These are phyloP conservation scores for Netelia melanura DNA, from an alignment of 2,888 invertebrate genomes.

Conservation along the genomic window DNA sequence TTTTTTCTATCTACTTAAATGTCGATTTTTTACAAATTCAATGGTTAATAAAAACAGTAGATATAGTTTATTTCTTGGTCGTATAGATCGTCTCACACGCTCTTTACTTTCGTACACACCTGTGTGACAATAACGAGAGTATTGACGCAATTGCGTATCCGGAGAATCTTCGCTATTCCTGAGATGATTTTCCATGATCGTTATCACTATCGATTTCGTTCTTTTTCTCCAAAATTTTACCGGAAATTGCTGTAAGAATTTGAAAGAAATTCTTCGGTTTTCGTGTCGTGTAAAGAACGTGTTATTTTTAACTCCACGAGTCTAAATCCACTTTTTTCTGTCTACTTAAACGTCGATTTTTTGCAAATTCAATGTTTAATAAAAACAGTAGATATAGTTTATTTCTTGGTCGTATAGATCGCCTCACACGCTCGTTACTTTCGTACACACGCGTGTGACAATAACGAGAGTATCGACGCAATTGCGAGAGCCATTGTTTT, in stretches of 20 bases:
- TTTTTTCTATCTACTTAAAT: no score
- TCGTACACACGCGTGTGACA: slow-evolving; percentile 58
- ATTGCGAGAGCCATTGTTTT: slow-evolving; percentile 72
- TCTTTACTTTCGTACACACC: slow-evolving; percentile 14
- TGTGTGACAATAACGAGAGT: slow-evolving; percentile 67
- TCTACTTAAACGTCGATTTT: neutral
- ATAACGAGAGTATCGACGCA: slow-evolving; percentile 69
- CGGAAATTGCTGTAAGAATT: no score
- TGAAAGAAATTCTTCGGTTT: no score
- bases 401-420: slow-evolving; percentile 29
- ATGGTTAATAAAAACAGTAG: neutral
- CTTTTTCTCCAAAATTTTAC: neutral
- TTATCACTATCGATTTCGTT: neutral
- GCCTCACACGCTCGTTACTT: slow-evolving; percentile 15
- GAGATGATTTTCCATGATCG: neutral
- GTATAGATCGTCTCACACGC: slow-evolving; percentile 29
- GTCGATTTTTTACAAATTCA: neutral
- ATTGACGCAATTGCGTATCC: slow-evolving; percentile 62
- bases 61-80: slow-evolving; percentile 29
- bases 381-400: neutral
- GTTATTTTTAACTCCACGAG: no score
- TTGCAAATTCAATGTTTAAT: neutral
- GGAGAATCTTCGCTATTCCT: neutral
- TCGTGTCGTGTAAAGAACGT: no score
- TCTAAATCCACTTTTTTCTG: no score